A percentile compares a stretch with the other conserved stretches of the same genome.
Conservation (phyloP, 2,888 invertebrate species). For the Cryptocephalus moraei region DNA sequence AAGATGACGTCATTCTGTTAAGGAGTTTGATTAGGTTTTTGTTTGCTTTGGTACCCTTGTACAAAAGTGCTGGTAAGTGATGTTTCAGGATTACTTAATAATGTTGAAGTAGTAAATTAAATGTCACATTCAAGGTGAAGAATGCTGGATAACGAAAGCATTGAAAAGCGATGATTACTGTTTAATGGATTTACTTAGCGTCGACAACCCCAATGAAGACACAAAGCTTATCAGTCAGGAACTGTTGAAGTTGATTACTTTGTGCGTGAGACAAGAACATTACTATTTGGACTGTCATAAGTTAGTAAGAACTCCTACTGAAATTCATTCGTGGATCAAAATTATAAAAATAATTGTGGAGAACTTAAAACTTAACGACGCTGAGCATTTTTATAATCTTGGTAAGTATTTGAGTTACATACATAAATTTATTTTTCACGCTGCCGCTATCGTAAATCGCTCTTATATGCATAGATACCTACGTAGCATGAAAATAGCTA, state of each 20-base stretch:
- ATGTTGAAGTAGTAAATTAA: background rate
- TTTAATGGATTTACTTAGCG: constrained; percentile 26
- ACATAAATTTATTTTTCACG: no score
- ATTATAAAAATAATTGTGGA: constrained; percentile 40
- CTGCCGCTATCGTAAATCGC: no score
- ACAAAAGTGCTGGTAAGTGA: constrained; percentile 23
- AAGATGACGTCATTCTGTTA: constrained; percentile 52
- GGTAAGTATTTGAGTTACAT: constrained; percentile 35
- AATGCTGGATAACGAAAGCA: constrained; percentile 29
- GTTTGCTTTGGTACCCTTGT: constrained; percentile 23
- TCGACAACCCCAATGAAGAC: constrained; percentile 22
- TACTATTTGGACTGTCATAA: constrained; percentile 24
- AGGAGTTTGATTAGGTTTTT: constrained; percentile 37
- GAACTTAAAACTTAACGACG: constrained; percentile 41
- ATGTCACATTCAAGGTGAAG: constrained; percentile 16
- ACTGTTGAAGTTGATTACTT: constrained; percentile 31
- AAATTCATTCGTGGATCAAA: constrained; percentile 31
- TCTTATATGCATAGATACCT: no score
- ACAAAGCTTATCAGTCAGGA: constrained; percentile 29
- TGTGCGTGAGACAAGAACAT: constrained; percentile 31
- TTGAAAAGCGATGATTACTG: constrained; percentile 27
- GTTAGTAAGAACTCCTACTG: constrained; percentile 7
- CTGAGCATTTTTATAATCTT: constrained; percentile 47
- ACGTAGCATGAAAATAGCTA: no score
- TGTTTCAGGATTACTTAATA: background rate